Evolutionary conservation across 2,888 invertebrate species (phyloP).

Genomic region (Cephus nigrinus): DNA sequence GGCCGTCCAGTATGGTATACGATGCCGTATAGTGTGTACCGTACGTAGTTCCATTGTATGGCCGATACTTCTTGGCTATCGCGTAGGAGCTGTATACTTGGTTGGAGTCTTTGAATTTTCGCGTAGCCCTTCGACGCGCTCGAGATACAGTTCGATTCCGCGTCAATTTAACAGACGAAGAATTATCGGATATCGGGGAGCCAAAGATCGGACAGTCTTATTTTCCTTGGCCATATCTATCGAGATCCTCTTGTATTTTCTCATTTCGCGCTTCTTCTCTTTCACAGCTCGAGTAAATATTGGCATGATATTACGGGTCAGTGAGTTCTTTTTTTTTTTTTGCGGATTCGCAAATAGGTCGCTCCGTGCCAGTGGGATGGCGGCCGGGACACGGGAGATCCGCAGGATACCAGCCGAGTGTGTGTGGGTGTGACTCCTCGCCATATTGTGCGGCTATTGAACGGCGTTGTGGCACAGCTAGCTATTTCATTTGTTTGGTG

Average conservation of each 20-base stretch:
- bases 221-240: background rate
- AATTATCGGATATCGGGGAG: background rate
- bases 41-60: background rate
- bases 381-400: conserved; percentile 7
- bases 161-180: background rate
- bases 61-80: background rate
- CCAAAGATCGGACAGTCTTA: background rate
- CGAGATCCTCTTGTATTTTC: background rate
- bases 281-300: conserved; percentile 27
- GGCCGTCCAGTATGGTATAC: conserved; percentile 8
- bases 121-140: background rate
- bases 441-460: conserved; percentile 35
- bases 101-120: background rate
- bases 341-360: background rate
- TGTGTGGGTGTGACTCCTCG: conserved; percentile 36
- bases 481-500: conserved; percentile 56
- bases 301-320: conserved; percentile 36
- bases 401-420: background rate
- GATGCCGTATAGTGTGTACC: background rate
- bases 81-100: background rate
- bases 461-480: conserved; percentile 13
- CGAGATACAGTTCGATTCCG: background rate
- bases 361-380: background rate
- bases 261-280: conserved; percentile 3
- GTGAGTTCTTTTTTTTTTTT: conserved; percentile 25